Evolutionary conservation across 1,140 invertebrate genomes (phyloP).

Genomic region (Drosophila orosa): DNA sequence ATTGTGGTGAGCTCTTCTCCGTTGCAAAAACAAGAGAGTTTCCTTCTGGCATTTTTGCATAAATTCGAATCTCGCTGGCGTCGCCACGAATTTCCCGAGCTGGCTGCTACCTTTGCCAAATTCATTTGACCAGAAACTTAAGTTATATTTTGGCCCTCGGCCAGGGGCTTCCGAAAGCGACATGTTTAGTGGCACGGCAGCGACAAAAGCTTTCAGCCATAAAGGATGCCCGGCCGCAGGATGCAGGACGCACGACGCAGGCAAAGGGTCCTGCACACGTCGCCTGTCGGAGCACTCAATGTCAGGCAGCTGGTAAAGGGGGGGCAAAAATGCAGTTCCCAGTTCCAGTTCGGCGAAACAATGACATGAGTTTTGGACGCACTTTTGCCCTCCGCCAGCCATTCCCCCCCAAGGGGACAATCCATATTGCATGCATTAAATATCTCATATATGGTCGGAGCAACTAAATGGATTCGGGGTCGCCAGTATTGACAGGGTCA

Average conservation of each 20-base stretch:
- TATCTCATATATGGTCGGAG: slow-evolving; percentile 61
- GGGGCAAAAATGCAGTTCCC: slow-evolving; percentile 61
- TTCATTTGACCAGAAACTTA: slow-evolving; percentile 84
- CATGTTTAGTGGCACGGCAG: slow-evolving; percentile 77
- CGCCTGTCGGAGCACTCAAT: slow-evolving; percentile 80
- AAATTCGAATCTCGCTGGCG: slow-evolving; percentile 59
- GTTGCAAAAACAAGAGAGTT: slow-evolving; percentile 50
- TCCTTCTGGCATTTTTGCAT: slow-evolving; percentile 71
- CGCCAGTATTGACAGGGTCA: slow-evolving; percentile 75
- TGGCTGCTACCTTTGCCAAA: slow-evolving; percentile 80
- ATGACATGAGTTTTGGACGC: slow-evolving; percentile 75
- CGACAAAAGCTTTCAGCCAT: slow-evolving; percentile 84
- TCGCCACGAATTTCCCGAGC: slow-evolving; percentile 36
- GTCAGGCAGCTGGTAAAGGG: slow-evolving; percentile 46
- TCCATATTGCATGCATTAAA: slow-evolving; percentile 74
- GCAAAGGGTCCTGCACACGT: slow-evolving; percentile 56
- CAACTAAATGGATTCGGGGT: slow-evolving; percentile 72
- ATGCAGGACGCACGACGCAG: slow-evolving; percentile 10
- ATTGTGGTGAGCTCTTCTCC: slow-evolving; percentile 52
- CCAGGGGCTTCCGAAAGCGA: slow-evolving; percentile 59
- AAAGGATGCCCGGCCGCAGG: slow-evolving; percentile 60
- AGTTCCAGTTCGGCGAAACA: slow-evolving; percentile 64
- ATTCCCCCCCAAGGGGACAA: neutral
- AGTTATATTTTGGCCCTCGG: slow-evolving; percentile 81
- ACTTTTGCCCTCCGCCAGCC: slow-evolving; percentile 36